Base-by-base conservation (phyloP, 2,888 invertebrate genomes). In the Chymomyza procnemis region DNA sequence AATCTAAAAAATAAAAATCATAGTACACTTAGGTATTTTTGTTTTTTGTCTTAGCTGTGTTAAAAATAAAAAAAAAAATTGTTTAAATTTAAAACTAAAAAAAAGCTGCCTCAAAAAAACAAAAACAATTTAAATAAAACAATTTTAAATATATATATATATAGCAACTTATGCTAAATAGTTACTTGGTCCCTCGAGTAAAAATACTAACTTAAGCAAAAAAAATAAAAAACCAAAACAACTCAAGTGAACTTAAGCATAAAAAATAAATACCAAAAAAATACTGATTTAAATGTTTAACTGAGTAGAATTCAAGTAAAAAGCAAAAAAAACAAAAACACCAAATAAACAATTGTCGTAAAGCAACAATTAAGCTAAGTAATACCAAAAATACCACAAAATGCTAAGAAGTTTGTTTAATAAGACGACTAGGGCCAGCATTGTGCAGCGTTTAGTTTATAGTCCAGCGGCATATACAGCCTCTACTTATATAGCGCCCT, bases 401-500 rank as follows among this genome's bases (percentile, higher is more conserved):
- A 30, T 12, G 19, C 47, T 47, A 18, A 50, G 65, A 61, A 48
- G 14, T 22, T 19, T 54, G 22, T 12, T 3, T 12, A 54, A 54
- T 21, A 50, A 18, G 50, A 50, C 50, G 50, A 50, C 14, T 50
- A 50, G 19, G 50, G 8, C 18, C 50, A 19, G 14, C 1, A 50
- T 50, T 58, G 60, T 66, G 57, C 69, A 78, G 79, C 74, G 66
- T 73, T 80, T 69, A 71, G 73, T 71, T 69, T 22, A 61, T 66
- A 63, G 73, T 69, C 74, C 80, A 79, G 74, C 80, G 79, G 77
- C 34, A 41, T 3, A 41, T 12, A 2, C 12, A 12, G 34, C 34
- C n/a, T n/a, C n/a, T 12, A 41, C 6, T 4, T 41, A 41, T 41
- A 41, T 41, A 41, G 34, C 34, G 34, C 34, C 34, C 34, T 41